Percentiles rank a stretch among this genome's conserved stretches.
phyloP scores from a whole-genome alignment of 2,888 invertebrate genomes.

The Chymomyza amoena region DNA sequence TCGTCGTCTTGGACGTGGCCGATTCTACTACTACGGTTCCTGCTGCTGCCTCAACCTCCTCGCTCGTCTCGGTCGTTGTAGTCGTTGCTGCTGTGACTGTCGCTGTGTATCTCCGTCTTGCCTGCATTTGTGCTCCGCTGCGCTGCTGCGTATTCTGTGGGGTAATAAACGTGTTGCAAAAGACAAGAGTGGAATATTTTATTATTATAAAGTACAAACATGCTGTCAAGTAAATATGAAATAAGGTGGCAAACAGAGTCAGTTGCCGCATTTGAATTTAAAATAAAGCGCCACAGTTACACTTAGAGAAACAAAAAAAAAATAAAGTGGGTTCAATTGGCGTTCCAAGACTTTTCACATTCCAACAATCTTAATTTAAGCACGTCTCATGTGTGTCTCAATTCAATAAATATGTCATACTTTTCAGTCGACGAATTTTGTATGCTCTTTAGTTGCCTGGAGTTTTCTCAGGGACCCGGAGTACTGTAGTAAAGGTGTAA shows the following conservation, averaged over 20 bases:
- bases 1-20: not conserved
- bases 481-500: too few species aligned
- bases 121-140: slow-evolving; percentile 10
- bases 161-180: slow-evolving; percentile 29
- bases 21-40: not conserved
- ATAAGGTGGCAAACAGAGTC: slow-evolving; percentile 43
- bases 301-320: not conserved
- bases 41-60: slow-evolving; percentile 9
- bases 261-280: slow-evolving; percentile 61
- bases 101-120: slow-evolving; percentile 1
- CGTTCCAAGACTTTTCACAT: not conserved
- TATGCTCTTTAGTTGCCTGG: not conserved
- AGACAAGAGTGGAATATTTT: slow-evolving; percentile 68
- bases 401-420: not conserved
- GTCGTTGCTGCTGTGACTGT: slow-evolving; percentile 20
- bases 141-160: slow-evolving; percentile 48
- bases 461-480: too few species aligned
- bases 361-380: not conserved
- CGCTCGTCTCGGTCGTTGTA: slow-evolving; percentile 15
- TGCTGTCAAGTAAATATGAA: slow-evolving; percentile 43
- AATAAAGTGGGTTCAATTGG: not conserved
- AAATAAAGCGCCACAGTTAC: slow-evolving; percentile 45
- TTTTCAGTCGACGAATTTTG: not conserved
- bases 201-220: slow-evolving; percentile 55
- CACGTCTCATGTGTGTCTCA: not conserved